Percentiles rank a stretch among this genome's conserved stretches.
Conservation (phyloP, 2,113 vertebrate species). For the Trichomycterus rosablanca region DNA sequence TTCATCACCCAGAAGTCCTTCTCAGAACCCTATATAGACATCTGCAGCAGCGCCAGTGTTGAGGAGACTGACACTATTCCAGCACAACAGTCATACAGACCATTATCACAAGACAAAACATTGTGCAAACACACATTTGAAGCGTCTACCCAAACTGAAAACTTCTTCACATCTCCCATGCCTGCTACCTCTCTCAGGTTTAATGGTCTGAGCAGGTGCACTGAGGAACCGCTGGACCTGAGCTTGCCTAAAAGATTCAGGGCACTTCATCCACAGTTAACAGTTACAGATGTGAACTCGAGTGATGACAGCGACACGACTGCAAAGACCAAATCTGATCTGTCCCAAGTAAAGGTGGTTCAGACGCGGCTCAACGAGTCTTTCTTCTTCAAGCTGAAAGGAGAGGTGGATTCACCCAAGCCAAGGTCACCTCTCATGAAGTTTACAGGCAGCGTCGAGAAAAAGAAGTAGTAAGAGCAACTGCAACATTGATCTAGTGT, state of each 20-base stretch:
- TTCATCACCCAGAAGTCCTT: conserved; percentile 74
- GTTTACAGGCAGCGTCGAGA: conserved; percentile 39
- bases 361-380: conserved; percentile 70
- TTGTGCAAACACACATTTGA: not conserved
- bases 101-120: not conserved
- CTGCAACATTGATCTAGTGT: too few species aligned
- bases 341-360: conserved; percentile 55
- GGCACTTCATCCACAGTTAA: conserved; percentile 21
- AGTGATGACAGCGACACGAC: conserved; percentile 56
- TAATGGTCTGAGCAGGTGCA: conserved; percentile 14
- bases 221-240: conserved; percentile 56
- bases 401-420: conserved; percentile 52
- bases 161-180: conserved; percentile 59
- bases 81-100: not conserved
- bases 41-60: conserved; percentile 47
- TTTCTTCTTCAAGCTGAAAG: conserved; percentile 71
- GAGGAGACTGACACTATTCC: too few species aligned
- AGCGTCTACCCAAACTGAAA: conserved; percentile 65
- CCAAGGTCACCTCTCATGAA: conserved; percentile 65
- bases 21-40: conserved; percentile 32
- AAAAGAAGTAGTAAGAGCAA: conserved; percentile 44
- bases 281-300: conserved; percentile 44
- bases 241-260: conserved; percentile 57
- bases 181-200: conserved; percentile 53
- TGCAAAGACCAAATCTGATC: conserved; percentile 44